Evolutionary conservation across 2,797 vertebrate genomes (phyloP), one percentile per base, ranked within the genome.

Genomic region (Falco rusticolus): DNA sequence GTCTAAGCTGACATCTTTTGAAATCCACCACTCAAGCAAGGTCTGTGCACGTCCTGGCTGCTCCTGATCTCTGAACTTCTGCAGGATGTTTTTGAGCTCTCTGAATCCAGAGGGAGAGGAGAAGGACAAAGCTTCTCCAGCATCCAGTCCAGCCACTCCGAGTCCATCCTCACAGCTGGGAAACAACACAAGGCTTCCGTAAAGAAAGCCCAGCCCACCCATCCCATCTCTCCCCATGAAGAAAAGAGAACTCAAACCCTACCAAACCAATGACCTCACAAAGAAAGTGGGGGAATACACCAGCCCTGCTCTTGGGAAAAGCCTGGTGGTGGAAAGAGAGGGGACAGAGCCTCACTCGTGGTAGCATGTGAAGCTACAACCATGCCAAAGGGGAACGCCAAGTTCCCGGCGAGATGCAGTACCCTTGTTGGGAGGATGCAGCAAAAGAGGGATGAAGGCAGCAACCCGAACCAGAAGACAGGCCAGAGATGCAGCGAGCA

Each of bases 231-330:
- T 39, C 39, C 39, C 39, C 53, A 26, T 1, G 33, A 43, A n/a
- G 43, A 65, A 20, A 51, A 21, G 11, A 56, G 25, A 76, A 15
- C 37, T 37, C 63, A 26, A 33, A 68, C 34, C 19, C n/a, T 22
- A 39, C 28, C 81, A 65, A 47, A 45, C 34, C 19, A 16, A 56
- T 1, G 10, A 65, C 29, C 18, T 12, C 1, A 1, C 41, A 56
- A 11, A n/a, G 69, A 29, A 75, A 56, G 8, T 1, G 6, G 21
- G 13, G 16, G 3, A 6, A 3, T 10, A 8, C 20, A 33, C 1
- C 31, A 41, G 19, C 34, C 43, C 43, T 24, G 50, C 50, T n/a
- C 41, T 37, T 14, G 63, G 57, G 31, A 59, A 28, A 50, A 50
- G 28, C 2, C 1, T 39, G 22, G 28, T 15, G n/a, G 20, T 33